Conservation (phyloP, 2,797 vertebrate species). For the Chelidonichthys spinosus region DNA sequence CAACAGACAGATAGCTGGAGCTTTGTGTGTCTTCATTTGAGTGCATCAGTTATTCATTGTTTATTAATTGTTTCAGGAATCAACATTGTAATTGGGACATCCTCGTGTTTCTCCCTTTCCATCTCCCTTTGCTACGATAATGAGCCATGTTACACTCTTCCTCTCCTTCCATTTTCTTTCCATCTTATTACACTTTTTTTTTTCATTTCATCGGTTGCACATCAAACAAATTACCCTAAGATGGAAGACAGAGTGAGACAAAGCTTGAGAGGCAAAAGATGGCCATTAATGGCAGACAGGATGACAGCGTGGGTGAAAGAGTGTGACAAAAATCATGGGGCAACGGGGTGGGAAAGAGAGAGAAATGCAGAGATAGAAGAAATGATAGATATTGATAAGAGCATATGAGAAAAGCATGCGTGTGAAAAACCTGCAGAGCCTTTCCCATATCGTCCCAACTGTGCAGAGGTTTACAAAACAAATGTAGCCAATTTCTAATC, state of each 20-base stretch:
- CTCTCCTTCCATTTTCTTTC: not conserved
- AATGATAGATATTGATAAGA: slow-evolving; percentile 31
- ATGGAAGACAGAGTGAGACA: slow-evolving; percentile 22
- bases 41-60: not conserved
- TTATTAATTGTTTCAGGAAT: slow-evolving; percentile 19
- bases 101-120: not conserved
- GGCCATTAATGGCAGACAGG: slow-evolving; percentile 33
- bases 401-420: slow-evolving; percentile 5
- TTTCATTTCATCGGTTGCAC: slow-evolving; percentile 6
- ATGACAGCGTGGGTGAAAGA: slow-evolving; percentile 38
- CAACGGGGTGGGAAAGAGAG: not conserved
- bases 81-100: slow-evolving; percentile 7
- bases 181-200: not conserved
- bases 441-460: slow-evolving; percentile 1
- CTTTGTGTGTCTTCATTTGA: slow-evolving; percentile 6
- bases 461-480: slow-evolving; percentile 34
- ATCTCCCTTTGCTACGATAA: not conserved
- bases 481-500: slow-evolving; percentile 57
- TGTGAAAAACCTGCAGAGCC: slow-evolving; percentile 9
- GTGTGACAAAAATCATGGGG: slow-evolving; percentile 2
- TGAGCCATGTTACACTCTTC: not conserved
- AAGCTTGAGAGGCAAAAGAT: slow-evolving; percentile 34
- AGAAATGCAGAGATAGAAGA: slow-evolving; percentile 9
- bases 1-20: not conserved
- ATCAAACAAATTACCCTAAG: slow-evolving; percentile 53